Evolutionary conservation across 2,113 vertebrate species (phyloP).

Genomic region (Albula goreensis): DNA sequence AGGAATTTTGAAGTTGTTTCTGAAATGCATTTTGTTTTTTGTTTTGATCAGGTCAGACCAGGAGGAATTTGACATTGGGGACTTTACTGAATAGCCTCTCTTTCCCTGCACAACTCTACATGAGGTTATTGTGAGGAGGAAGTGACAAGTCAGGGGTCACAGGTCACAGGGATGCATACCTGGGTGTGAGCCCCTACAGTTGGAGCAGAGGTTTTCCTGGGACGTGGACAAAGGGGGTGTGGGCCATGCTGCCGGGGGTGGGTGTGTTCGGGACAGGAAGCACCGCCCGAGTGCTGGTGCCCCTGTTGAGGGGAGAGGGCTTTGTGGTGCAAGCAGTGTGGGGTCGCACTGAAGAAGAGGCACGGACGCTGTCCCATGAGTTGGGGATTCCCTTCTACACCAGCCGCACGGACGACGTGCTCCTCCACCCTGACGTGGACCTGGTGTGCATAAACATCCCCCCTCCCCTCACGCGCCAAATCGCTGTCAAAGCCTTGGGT

Average conservation of each 20-base stretch:
- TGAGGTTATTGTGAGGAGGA: background rate
- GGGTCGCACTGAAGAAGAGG: constrained; percentile 93
- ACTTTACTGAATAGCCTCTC: background rate
- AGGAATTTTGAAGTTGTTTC: background rate
- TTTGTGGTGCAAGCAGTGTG: constrained; percentile 91
- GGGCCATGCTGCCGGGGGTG: constrained; percentile 87
- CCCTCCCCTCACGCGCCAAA: constrained; percentile 89
- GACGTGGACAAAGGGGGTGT: constrained; percentile 15
- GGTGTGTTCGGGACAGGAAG: constrained; percentile 97
- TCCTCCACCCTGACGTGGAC: constrained; percentile 93
- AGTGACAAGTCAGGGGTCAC: background rate
- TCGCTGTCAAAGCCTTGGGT: constrained; percentile 96
- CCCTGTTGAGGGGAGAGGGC: constrained; percentile 86
- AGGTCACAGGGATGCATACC: constrained; percentile 16
- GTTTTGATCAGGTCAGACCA: background rate
- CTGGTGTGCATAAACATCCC: constrained; percentile 96
- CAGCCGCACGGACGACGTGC: constrained; percentile 86
- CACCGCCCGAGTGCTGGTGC: constrained; percentile 86
- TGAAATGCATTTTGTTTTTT: background rate
- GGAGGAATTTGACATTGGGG: background rate
- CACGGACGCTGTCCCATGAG: constrained; percentile 83
- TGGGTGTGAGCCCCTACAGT: constrained; percentile 32
- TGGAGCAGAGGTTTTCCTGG: constrained; percentile 31
- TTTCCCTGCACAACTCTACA: background rate
- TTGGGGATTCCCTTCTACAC: constrained; percentile 90